A percentile compares a stretch with the other conserved stretches of the same genome.
These are phyloP conservation scores for Anas acuta DNA, from an alignment of 2,797 vertebrate species.

Conservation along the genomic window DNA sequence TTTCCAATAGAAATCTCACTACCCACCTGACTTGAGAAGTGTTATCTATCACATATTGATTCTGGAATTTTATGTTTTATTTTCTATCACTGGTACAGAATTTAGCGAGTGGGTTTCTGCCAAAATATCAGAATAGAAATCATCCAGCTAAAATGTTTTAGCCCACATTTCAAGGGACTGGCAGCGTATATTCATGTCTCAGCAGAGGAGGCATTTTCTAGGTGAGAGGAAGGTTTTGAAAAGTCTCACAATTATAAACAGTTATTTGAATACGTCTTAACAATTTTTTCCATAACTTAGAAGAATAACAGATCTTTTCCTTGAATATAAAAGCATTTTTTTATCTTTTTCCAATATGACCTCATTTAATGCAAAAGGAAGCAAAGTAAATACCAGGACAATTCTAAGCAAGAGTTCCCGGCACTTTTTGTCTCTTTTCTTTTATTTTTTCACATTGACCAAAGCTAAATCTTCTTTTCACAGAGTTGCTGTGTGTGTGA, in stretches of 20 bases:
- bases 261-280: not conserved
- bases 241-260: conserved; percentile 1
- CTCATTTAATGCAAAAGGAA: not conserved
- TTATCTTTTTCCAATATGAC: not conserved
- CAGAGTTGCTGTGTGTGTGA: not conserved
- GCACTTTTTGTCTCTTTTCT: not conserved
- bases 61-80: not conserved
- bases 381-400: not conserved
- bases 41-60: not conserved
- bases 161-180: not conserved
- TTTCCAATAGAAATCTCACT: conserved; percentile 12
- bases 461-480: not conserved
- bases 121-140: not conserved
- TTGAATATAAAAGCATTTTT: not conserved
- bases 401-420: not conserved
- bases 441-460: not conserved
- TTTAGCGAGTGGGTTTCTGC: conserved; percentile 6
- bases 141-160: not conserved
- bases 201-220: not conserved
- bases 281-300: not conserved
- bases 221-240: conserved; percentile 10
- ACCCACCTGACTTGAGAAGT: not conserved
- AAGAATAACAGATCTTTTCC: not conserved
- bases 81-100: not conserved
- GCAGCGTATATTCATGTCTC: not conserved